Base-by-base conservation (phyloP, 1,140 invertebrate species). In the Bombus superbus region DNA sequence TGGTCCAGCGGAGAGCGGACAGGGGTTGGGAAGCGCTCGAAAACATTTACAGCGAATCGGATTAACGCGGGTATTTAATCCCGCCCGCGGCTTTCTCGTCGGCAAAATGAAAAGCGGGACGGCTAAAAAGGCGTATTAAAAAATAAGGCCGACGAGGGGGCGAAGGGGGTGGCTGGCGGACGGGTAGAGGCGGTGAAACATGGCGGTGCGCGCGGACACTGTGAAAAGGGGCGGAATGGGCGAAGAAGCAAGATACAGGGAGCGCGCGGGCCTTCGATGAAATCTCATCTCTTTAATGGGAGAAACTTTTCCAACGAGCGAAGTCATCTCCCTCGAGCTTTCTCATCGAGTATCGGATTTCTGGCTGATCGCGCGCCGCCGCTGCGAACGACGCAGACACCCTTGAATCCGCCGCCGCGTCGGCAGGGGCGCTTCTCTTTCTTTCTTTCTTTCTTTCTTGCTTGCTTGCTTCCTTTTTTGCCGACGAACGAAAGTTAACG, bases 51-150 rank as follows among this genome's bases (percentile, higher is more conserved):
- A 79, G 80, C 72, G 88, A 91, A 91, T 91, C 90, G 85, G 90
- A 91, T 91, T 91, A 91, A 91, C 88, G 90, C 76, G 80, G 86
- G 85, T 88, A 91, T 92, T 90, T 92, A 89, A 92, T 92, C 85
- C 83, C 75, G 86, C 81, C 80, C 89, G 83, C 74, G 83, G 85
- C 77, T 87, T 86, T 90, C 83, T 88, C 86, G 78, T 53, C 71
- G 81, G 71, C 42, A 69, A 85, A 87, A 90, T 89, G 88, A 90
- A 90, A 90, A 85, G 84, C 83, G 81, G 78, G 76, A 83, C 69
- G 81, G 79, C 71, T 83, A 88, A 83, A 88, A 84, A 88, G 88
- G 81, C 47, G 77, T 69, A 80, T 79, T 71, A 86, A 86, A 88
- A 90, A 86, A 83, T 66, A 88, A 82, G 62, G 75, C 69, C 59